phyloP scores from a whole-genome alignment of 2,797 vertebrate genomes.

The Staurois parvus region DNA sequence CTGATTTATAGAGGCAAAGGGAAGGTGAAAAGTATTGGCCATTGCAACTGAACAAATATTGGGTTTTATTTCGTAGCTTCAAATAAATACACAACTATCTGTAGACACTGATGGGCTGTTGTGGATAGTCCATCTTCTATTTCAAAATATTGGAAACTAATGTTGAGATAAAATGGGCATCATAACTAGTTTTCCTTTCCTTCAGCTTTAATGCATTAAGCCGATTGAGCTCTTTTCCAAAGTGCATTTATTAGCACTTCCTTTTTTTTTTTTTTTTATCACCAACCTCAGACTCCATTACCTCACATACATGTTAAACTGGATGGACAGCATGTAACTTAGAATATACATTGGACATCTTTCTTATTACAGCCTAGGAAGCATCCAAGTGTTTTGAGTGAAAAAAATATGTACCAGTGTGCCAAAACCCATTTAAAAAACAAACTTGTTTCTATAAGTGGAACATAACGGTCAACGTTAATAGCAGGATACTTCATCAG shows the following conservation, averaged over 20 bases:
- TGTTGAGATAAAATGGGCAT: too few relatives aligned
- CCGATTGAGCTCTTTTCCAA: background rate
- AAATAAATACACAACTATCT: background rate
- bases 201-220: background rate
- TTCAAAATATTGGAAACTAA: background rate
- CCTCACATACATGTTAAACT: background rate
- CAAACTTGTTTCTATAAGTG: too few relatives aligned
- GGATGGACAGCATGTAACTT: too few relatives aligned
- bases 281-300: constrained; percentile 6
- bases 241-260: background rate
- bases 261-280: background rate
- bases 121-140: background rate
- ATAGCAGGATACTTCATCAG: too few relatives aligned
- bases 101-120: background rate
- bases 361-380: too few relatives aligned
- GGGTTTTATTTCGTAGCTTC: background rate
- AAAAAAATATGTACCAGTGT: too few relatives aligned
- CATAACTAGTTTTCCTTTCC: too few relatives aligned
- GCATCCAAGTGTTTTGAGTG: too few relatives aligned
- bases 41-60: background rate
- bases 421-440: too few relatives aligned
- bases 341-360: too few relatives aligned
- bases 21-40: background rate
- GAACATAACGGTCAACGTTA: too few relatives aligned
- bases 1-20: background rate